phyloP scores from a whole-genome alignment of 2,888 invertebrate genomes.

The Microplitis deprimator region DNA sequence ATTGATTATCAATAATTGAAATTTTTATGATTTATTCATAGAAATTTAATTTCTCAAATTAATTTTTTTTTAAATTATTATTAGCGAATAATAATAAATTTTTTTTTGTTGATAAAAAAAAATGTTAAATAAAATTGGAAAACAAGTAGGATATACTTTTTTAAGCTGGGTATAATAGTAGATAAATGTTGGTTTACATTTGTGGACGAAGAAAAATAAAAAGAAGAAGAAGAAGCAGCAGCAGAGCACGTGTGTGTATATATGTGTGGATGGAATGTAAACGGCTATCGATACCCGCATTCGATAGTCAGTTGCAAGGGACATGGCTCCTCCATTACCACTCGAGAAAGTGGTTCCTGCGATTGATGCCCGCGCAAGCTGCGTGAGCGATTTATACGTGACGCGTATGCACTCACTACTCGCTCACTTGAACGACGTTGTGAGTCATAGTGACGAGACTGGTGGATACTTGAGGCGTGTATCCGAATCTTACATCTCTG shows the following conservation, averaged over 20 bases:
- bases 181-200: background rate
- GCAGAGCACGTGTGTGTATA: background rate
- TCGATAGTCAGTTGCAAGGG: constrained; percentile 57
- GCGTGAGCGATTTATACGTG: constrained; percentile 59
- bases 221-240: background rate
- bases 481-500: constrained; percentile 24
- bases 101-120: too few relatives aligned
- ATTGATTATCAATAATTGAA: too few relatives aligned
- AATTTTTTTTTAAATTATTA: too few relatives aligned
- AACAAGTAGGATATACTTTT: too few relatives aligned
- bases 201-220: background rate
- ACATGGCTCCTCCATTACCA: constrained; percentile 68
- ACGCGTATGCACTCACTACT: constrained; percentile 51
- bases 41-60: too few relatives aligned
- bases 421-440: constrained; percentile 48
- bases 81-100: too few relatives aligned
- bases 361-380: constrained; percentile 57
- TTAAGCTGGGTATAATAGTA: background rate
- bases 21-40: too few relatives aligned
- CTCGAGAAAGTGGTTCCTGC: constrained; percentile 57
- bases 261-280: constrained; percentile 32
- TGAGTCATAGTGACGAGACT: constrained; percentile 59
- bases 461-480: constrained; percentile 42
- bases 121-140: too few relatives aligned
- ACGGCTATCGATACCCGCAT: constrained; percentile 61